phyloP scores from a whole-genome alignment of 1,140 invertebrate species.

The Bombus breviceps region DNA sequence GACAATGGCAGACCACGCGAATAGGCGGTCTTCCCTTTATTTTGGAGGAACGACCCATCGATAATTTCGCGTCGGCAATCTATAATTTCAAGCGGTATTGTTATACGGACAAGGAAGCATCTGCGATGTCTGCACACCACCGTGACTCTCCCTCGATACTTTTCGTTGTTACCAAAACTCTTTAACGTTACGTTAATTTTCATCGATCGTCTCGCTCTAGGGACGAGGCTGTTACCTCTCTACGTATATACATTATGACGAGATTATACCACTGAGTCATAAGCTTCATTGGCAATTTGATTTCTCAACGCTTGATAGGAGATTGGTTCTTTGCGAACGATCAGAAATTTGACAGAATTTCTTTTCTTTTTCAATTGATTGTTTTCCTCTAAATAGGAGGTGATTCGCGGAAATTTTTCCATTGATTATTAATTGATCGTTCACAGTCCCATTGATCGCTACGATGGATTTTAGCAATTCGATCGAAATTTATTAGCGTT shows the following conservation, averaged over 20 bases:
- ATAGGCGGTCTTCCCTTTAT: conserved; percentile 34
- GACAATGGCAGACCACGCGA: conserved; percentile 72
- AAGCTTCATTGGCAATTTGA: not conserved
- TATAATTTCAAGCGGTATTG: conserved; percentile 78
- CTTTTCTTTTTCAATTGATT: not conserved
- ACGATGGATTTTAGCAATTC: not conserved
- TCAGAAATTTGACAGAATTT: not conserved
- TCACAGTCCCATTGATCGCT: not conserved
- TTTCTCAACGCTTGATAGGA: not conserved
- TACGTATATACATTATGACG: not conserved
- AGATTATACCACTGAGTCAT: not conserved
- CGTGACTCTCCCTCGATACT: not conserved
- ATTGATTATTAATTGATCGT: not conserved
- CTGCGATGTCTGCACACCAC: conserved; percentile 68
- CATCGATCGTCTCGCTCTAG: not conserved
- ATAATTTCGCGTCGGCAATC: conserved; percentile 77
- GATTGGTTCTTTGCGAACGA: not conserved
- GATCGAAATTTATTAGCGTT: not conserved
- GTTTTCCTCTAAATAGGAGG: fast-evolving
- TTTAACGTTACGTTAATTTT: conserved; percentile 48
- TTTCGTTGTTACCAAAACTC: conserved; percentile 53
- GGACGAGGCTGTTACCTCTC: not conserved
- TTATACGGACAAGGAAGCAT: conserved; percentile 71
- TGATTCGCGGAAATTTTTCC: not conserved
- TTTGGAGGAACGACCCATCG: conserved; percentile 64